Percentiles rank a stretch among this genome's conserved stretches.
Evolutionary conservation across 2,888 invertebrate species (phyloP).

Genomic region (Drosophila pullipes): DNA sequence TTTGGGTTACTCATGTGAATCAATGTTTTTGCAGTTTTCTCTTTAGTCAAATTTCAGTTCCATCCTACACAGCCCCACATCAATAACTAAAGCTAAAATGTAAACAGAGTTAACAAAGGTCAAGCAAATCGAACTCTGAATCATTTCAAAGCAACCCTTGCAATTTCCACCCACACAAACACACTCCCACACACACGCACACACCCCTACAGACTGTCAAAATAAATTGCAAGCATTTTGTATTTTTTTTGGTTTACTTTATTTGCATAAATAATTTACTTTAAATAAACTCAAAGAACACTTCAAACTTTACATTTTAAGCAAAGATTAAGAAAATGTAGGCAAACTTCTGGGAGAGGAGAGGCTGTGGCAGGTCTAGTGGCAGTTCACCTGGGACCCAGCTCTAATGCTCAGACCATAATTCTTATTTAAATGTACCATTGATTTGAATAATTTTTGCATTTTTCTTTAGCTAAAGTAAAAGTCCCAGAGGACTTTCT

Average conservation of each 20-base stretch:
- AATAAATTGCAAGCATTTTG: conserved; percentile 67
- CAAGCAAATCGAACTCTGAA: conserved; percentile 40
- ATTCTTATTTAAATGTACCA: conserved; percentile 70
- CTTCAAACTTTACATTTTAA: conserved; percentile 50
- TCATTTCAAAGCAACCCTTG: conserved; percentile 54
- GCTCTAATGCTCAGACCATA: conserved; percentile 37
- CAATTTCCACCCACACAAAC: conserved; percentile 27
- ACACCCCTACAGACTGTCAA: conserved; percentile 32
- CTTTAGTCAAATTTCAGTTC: not conserved
- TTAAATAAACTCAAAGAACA: conserved; percentile 73
- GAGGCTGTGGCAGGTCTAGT: conserved; percentile 22
- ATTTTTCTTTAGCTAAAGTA: conserved; percentile 29
- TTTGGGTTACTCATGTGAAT: not conserved
- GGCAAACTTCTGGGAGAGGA: not conserved
- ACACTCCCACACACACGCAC: conserved; percentile 7
- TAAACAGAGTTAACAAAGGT: conserved; percentile 68
- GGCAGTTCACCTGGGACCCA: conserved; percentile 49
- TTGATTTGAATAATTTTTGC: conserved; percentile 73
- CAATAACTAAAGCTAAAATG: conserved; percentile 57
- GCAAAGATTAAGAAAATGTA: conserved; percentile 24
- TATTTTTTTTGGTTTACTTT: conserved; percentile 36
- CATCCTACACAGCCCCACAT: not conserved
- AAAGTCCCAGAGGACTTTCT: conserved; percentile 55
- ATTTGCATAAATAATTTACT: conserved; percentile 80
- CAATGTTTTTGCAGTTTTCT: not conserved